These are phyloP conservation scores for Seriola dumerili DNA, from an alignment of 2,113 vertebrate species.

Conservation along the genomic window DNA sequence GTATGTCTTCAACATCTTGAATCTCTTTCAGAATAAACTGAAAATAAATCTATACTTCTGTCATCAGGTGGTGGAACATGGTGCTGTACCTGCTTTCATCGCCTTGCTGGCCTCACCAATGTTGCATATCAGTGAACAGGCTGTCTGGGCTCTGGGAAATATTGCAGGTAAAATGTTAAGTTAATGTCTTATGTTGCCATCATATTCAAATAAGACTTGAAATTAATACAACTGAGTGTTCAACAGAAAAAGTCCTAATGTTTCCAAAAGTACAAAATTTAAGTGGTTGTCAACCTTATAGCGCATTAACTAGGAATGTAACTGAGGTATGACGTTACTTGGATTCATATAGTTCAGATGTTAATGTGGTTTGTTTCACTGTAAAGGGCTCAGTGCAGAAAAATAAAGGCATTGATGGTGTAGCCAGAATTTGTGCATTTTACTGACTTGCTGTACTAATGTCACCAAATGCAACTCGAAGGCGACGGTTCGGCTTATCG, in stretches of 20 bases:
- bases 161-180: constrained; percentile 87
- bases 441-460: not conserved
- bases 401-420: not conserved
- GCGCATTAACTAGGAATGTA: not conserved
- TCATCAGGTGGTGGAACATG: constrained; percentile 88
- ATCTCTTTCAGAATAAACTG: not conserved
- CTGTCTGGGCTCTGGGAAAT: constrained; percentile 95
- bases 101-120: constrained; percentile 88
- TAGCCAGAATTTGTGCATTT: not conserved
- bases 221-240: not conserved
- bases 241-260: not conserved
- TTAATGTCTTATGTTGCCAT: not conserved
- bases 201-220: not conserved
- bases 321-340: not conserved
- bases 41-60: not conserved
- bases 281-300: not conserved
- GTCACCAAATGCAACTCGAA: constrained; percentile 50
- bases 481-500: constrained; percentile 91
- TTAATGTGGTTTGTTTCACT: not conserved
- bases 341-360: no score
- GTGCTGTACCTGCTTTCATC: constrained; percentile 88
- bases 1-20: not conserved
- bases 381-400: not conserved
- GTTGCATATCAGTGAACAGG: constrained; percentile 91
- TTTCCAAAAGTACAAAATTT: not conserved